Evolutionary conservation across 2,797 vertebrate genomes (phyloP), one percentile per base, ranked within the genome.

Genomic region (Buphagus erythrorhynchus): DNA sequence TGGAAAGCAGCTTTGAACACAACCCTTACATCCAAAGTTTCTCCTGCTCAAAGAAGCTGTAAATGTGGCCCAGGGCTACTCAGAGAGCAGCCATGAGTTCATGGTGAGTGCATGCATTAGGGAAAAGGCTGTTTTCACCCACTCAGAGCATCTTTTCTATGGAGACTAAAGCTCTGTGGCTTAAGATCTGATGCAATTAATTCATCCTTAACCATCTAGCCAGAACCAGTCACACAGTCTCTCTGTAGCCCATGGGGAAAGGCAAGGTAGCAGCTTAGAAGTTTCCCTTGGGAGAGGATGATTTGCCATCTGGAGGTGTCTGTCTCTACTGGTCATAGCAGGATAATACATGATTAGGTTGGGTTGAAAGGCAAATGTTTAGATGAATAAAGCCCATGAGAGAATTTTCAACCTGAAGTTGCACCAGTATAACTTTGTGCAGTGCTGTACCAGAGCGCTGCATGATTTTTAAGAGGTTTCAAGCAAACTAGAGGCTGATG

Each of bases 81-180:
- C 51, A 68, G 80, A 57, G 48, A 69, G 38, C 46, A 84, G 65
- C 35, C 0, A 0, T 38, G 65, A 83, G 52, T 43, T 61, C 33
- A 11, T 4, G 6, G 21, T 51, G 43, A 80, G 61, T 11, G 33
- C 25, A 4, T 11, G 49, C 20, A 12, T 40, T 46, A 65, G 66
- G 43, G 73, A 90, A 95, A 95, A 93, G 28, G 28, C 8, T 65
- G 42, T 11, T 94, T 86, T 86, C 66, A 78, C 24, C 43, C 24
- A 49, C 28, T 4, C 54, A 52, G 75, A 94, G 73, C 57, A 59
- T 62, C 65, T 95, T 91, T 88, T 61, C 76, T 45, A 2, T 16
- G 42, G 55, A 78, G 40, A 75, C 42, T 46, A 81, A 68, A 63
- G 48, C 61, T 75, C 54, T 51, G 35, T 83, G 49, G 15, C 42